Base-by-base conservation (phyloP, 2,888 invertebrate species). In the Dryadula phaetusa region DNA sequence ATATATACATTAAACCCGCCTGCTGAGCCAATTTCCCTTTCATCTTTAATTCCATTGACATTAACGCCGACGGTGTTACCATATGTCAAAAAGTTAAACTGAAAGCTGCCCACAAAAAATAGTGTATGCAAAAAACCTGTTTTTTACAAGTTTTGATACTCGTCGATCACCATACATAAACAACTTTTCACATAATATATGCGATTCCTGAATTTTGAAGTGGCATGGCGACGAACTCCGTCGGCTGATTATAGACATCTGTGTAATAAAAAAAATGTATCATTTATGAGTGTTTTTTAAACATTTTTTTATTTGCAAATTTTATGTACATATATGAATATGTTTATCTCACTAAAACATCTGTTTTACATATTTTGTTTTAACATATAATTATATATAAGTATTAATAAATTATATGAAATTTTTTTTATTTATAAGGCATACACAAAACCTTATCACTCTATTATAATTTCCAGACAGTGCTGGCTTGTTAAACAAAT, bases 181-280 rank as follows among this genome's bases (percentile, higher is more conserved):
- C 22, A 37, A 14, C 7, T 37, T 28, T 16, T 52, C 44, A 60
- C 42, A 44, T 32, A 28, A 25, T 42, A 44, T 28, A 60, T 25
- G 28, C 32, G 20, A 44, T 44, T 18, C 46, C 44, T 42, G 18
- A 16, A 3, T 60, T 28, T 20, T 60, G 44, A 4, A 46, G 18
- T 32, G 44, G 32, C 28, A 28, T 46, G 7, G 46, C 20, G 28
- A 32, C 14, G 28, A 20, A 20, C 18, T 46, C 44, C 14, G 20
- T 18, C 14, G 46, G 18, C 32, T 60, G 44, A 32, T 14, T 10
- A 28, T 28, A 32, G 4, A 20, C 16, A 46, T 32, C 60, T 60
- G 60, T 32, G 16, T 18, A 54, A 54, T 14, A 12, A 60, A 44
- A 44, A 25, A 14, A 25, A 28, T 16, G 1, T 8, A 49, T 37